Percentiles rank a stretch among this genome's conserved stretches.
phyloP scores from a whole-genome alignment of 2,113 vertebrate species.

The Mustela lutreola region DNA sequence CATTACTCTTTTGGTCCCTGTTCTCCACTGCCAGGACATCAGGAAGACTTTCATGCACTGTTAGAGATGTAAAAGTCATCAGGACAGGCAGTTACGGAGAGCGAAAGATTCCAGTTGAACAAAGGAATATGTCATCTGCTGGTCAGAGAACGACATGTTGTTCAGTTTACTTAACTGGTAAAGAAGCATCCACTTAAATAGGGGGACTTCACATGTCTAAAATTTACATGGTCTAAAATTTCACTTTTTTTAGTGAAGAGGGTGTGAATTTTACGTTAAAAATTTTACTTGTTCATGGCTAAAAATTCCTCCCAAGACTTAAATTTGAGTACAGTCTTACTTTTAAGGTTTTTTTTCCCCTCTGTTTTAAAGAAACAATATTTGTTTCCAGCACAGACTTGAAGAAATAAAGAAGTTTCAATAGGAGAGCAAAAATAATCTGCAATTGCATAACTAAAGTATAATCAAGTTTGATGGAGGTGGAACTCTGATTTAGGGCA shows the following conservation, averaged over 20 bases:
- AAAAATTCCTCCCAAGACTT: background rate
- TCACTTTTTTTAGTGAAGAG: background rate
- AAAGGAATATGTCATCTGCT: background rate
- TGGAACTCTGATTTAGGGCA: conserved; percentile 8
- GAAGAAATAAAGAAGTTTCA: conserved; percentile 6
- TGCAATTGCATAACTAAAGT: background rate
- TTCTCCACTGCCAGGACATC: background rate
- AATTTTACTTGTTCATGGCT: background rate
- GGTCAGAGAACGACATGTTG: background rate
- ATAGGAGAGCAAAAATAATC: background rate
- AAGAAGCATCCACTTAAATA: background rate
- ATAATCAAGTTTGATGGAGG: background rate
- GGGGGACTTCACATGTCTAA: background rate
- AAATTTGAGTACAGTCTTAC: background rate
- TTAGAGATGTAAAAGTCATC: background rate
- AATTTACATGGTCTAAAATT: background rate
- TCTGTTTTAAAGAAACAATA: background rate
- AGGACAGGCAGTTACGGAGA: background rate
- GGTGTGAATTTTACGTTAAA: background rate
- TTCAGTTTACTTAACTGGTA: background rate
- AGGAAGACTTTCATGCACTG: background rate
- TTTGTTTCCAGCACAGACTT: background rate
- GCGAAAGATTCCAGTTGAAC: background rate
- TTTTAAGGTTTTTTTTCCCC: background rate
- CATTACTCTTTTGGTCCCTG: background rate